Base-by-base conservation (phyloP, 2,888 invertebrate species). In the Drosophila sordidapex region DNA sequence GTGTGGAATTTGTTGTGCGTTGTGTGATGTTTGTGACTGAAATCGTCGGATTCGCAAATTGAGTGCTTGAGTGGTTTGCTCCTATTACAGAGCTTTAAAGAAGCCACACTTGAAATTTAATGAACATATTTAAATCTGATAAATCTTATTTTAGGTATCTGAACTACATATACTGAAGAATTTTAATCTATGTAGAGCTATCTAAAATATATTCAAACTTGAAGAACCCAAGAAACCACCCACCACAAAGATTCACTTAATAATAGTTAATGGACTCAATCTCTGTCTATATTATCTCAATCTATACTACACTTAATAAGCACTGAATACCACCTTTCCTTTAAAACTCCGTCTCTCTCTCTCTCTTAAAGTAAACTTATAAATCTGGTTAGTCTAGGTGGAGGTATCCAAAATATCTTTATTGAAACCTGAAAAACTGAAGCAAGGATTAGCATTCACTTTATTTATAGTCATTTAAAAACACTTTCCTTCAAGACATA, bases 1-100 rank as follows among this genome's bases (percentile, higher is more conserved):
- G 71, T 57, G 69, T 33, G 27, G 36, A 57, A 53, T 65, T n/a
- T 53, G 54, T 63, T 60, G 48, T 43, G 46, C 31, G 27, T 57
- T 25, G 46, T 21, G 18, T 46, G 46, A 25, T 46, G 15, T 8
- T 15, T 46, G 25, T 25, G 21, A 15, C 15, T 15, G 46, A 8
- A 46, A 46, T 46, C 15, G 18, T 25, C 4, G 15, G 8, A 15
- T 15, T 21, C 2, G 21, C 2, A 15, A 46, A 43, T 43, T 13
- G 21, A 43, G 21, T 13, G 18, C 18, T 43, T n/a, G 7, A 25
- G 46, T 21, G 7, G 15, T 21, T 46, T 46, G 7, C 15, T 46
- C 21, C 15, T 25, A 43, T 43, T 40, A 40, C n/a, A n/a, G 40
- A 43, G 40, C 5, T 11, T 43, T 43, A 25, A 25, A 25, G 15